A percentile compares a stretch with the other conserved stretches of the same genome.
phyloP scores from a whole-genome alignment of 2,888 invertebrate species.

The Vandiemenella viatica region DNA sequence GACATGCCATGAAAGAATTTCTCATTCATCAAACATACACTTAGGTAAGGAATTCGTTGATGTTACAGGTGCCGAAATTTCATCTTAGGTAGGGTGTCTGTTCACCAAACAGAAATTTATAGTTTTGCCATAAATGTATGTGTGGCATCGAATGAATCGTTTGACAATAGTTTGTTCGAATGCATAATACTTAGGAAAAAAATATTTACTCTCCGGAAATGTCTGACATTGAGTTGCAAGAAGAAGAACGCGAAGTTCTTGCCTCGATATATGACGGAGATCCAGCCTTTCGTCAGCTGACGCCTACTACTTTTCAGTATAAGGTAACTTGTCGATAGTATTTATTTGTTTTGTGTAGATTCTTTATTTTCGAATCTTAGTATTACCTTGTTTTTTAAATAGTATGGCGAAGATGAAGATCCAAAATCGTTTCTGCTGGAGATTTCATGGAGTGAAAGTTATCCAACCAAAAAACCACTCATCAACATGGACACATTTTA shows the following conservation, averaged over 20 bases:
- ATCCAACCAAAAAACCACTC: slow-evolving; percentile 67
- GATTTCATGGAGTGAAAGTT: slow-evolving; percentile 70
- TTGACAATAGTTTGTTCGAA: too few species aligned
- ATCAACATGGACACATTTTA: slow-evolving; percentile 84
- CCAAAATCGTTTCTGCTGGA: slow-evolving; percentile 73
- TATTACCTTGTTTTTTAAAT: slow-evolving; percentile 14
- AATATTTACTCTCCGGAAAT: too few species aligned
- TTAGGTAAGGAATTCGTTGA: too few species aligned
- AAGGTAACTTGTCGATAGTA: slow-evolving; percentile 44
- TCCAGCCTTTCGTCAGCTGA: slow-evolving; percentile 64
- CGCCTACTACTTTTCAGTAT: slow-evolving; percentile 70
- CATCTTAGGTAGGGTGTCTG: too few species aligned
- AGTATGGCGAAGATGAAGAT: slow-evolving; percentile 70
- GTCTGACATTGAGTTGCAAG: slow-evolving; percentile 52
- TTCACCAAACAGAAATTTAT: too few species aligned
- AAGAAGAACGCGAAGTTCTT: slow-evolving; percentile 81
- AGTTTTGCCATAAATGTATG: too few species aligned
- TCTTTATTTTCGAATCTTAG: neutral
- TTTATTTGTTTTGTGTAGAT: neutral
- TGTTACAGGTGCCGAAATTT: too few species aligned
- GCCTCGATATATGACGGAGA: slow-evolving; percentile 92
- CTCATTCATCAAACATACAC: too few species aligned
- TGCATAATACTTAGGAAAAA: too few species aligned
- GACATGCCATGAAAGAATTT: too few species aligned
- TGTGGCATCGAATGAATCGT: too few species aligned